These are phyloP conservation scores for Sakesphorus luctuosus DNA, from an alignment of 2,113 vertebrate species.

Conservation along the genomic window DNA sequence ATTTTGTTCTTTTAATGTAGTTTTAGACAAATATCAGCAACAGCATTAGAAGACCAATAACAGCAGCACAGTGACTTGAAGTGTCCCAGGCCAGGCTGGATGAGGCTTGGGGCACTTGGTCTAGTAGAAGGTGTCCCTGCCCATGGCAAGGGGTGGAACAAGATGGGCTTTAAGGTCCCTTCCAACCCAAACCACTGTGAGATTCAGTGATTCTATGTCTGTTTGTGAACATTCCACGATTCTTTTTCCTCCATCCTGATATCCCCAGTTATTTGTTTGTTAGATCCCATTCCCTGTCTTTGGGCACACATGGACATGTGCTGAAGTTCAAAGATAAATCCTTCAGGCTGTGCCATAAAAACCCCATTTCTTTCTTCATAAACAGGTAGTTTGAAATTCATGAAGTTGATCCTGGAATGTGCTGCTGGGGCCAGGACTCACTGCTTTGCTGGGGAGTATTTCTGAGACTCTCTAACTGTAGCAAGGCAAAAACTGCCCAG, in stretches of 20 bases:
- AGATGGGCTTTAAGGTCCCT: background rate
- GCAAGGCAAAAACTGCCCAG: background rate
- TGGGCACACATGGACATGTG: accelerated
- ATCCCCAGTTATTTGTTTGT: background rate
- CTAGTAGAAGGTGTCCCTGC: accelerated
- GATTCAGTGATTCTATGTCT: background rate
- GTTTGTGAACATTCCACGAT: background rate
- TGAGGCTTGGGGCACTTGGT: background rate
- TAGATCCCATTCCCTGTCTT: accelerated
- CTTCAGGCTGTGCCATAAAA: background rate
- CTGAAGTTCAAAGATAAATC: background rate
- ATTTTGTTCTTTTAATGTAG: background rate
- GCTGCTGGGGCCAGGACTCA: background rate
- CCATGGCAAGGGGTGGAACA: background rate
- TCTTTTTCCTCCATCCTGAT: background rate
- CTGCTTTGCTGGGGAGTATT: background rate
- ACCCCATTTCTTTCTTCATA: background rate
- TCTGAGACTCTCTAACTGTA: background rate
- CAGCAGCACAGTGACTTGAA: background rate
- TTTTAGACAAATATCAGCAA: background rate
- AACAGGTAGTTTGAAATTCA: background rate
- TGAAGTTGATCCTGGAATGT: background rate
- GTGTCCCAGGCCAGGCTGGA: background rate
- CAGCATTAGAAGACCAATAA: background rate
- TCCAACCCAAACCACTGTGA: no score